Evolutionary conservation across 2,888 invertebrate species (phyloP).

Genomic region (Cryptus armator): DNA sequence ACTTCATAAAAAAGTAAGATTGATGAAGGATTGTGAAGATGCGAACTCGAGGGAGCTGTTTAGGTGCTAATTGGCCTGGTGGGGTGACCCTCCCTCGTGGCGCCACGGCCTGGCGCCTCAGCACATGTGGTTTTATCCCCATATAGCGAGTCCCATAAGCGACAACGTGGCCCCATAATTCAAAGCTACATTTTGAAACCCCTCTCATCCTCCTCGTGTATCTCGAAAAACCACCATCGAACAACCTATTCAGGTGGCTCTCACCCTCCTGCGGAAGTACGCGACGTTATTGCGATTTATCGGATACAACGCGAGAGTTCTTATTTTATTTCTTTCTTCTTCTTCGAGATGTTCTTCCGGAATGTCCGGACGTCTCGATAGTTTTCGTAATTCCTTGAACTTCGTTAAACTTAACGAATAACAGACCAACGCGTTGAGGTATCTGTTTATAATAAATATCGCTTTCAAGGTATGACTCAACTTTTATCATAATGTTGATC

Average conservation of each 20-base stretch:
- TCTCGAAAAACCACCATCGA: conserved; percentile 10
- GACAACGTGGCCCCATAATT: conserved; percentile 64
- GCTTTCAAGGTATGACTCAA: neutral
- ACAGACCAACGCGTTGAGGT: conserved; percentile 33
- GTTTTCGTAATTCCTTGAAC: conserved; percentile 19
- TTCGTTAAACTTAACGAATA: conserved; percentile 50
- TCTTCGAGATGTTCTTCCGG: neutral
- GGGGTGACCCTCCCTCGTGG: conserved; percentile 72
- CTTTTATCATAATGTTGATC: neutral
- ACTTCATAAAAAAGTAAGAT: neutral
- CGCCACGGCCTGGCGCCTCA: conserved; percentile 70
- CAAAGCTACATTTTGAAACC: conserved; percentile 51
- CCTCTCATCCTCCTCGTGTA: conserved; percentile 36
- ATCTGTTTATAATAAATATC: neutral
- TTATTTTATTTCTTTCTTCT: neutral
- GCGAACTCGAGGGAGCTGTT: conserved; percentile 50
- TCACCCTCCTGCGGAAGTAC: conserved; percentile 63
- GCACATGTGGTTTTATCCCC: conserved; percentile 64
- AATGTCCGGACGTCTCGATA: conserved; percentile 48
- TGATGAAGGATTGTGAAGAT: conserved; percentile 5
- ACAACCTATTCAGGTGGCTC: conserved; percentile 68
- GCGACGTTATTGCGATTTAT: conserved; percentile 67
- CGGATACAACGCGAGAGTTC: conserved; percentile 47
- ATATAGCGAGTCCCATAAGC: conserved; percentile 31
- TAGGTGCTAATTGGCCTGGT: conserved; percentile 82